A percentile compares a stretch with the other conserved stretches of the same genome.
These are phyloP conservation scores for Ferrisia virgata DNA, from an alignment of 2,888 invertebrate species.

Conservation along the genomic window DNA sequence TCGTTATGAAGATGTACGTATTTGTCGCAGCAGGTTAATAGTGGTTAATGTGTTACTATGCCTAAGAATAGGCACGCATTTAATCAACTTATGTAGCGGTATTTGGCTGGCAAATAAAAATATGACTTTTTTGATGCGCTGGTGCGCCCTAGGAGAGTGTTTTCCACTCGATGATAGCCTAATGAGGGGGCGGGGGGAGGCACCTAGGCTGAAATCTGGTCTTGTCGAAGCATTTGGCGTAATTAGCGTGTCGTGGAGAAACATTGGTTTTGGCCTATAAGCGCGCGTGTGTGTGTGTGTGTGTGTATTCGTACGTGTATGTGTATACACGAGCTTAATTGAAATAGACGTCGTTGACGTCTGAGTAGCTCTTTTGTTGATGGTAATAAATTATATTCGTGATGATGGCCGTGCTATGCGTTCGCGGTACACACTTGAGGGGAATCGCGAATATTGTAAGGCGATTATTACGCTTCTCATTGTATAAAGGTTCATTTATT, in stretches of 20 bases:
- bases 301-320: background rate
- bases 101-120: no score
- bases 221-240: background rate
- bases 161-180: no score
- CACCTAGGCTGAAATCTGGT: no score
- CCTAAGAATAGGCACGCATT: no score
- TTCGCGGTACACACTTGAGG: background rate
- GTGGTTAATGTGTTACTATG: no score
- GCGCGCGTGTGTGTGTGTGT: no score
- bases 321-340: background rate
- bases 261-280: background rate
- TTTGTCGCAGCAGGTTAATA: no score
- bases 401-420: background rate
- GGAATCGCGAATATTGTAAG: constrained; percentile 12
- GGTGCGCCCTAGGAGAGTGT: no score
- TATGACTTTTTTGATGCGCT: no score
- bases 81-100: no score
- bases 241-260: background rate
- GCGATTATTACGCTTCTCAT: background rate
- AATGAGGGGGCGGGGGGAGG: no score
- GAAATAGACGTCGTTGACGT: background rate
- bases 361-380: constrained; percentile 11
- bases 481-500: constrained; percentile 27
- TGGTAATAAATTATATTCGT: constrained; percentile 14
- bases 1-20: no score